Percentiles rank a stretch among this genome's conserved stretches.
Conservation (phyloP, 2,113 vertebrate species). For the Climacteris rufus region DNA sequence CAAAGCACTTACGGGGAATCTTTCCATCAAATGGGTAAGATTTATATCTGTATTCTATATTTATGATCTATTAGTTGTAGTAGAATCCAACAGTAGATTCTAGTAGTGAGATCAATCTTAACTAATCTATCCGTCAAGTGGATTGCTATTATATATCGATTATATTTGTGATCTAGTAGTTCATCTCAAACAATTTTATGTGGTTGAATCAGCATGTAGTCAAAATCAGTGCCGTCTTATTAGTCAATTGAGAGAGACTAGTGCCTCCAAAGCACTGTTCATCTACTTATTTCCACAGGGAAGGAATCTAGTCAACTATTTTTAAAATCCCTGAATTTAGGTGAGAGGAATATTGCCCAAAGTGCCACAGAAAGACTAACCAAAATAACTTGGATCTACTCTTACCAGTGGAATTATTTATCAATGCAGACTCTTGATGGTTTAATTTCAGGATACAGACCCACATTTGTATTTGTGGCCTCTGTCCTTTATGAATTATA, state of each 20-base stretch:
- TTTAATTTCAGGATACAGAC: neutral
- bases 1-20: neutral
- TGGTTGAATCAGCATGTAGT: neutral
- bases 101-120: neutral
- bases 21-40: neutral
- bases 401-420: neutral
- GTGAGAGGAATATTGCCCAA: neutral
- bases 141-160: neutral
- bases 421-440: neutral
- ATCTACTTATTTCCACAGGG: neutral
- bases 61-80: neutral
- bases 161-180: neutral
- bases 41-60: neutral
- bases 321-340: neutral
- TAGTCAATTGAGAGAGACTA: neutral
- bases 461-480: neutral
- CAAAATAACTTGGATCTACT: neutral
- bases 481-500: neutral
- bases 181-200: neutral
- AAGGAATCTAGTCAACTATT: neutral
- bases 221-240: neutral
- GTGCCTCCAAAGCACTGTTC: neutral
- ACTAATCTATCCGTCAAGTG: neutral
- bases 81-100: neutral
- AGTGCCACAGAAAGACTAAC: neutral